Evolutionary conservation across 2,797 vertebrate species (phyloP).

Genomic region (Choloepus didactylus): DNA sequence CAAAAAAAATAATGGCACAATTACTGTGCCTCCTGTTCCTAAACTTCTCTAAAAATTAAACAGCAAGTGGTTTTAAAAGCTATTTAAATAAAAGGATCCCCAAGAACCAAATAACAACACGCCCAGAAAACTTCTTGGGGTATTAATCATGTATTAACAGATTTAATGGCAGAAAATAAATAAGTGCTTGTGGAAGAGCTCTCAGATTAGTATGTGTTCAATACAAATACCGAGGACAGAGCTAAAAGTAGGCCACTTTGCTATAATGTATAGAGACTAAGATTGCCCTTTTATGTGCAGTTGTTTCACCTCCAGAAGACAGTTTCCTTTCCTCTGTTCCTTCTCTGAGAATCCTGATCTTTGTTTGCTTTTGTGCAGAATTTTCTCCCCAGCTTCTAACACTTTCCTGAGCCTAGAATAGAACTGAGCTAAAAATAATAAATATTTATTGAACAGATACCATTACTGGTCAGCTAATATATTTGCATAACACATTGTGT

Average conservation of each 20-base stretch:
- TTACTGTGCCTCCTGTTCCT: constrained; percentile 19
- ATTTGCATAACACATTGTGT: not conserved
- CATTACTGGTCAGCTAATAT: not conserved
- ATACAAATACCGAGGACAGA: not conserved
- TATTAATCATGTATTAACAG: constrained; percentile 9
- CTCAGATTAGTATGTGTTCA: not conserved
- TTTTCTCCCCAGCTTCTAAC: not conserved
- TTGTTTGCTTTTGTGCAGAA: too few species aligned
- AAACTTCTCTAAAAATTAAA: constrained; percentile 56
- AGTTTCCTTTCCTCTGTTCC: too few species aligned
- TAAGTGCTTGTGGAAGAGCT: not conserved
- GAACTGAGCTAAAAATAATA: constrained; percentile 37
- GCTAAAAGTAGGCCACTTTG: not conserved
- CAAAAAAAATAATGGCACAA: constrained; percentile 33
- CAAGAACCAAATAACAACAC: constrained; percentile 60
- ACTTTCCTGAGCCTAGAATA: not conserved
- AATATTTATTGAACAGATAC: not conserved
- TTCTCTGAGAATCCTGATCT: not conserved
- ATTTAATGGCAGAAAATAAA: not conserved
- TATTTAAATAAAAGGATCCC: constrained; percentile 57
- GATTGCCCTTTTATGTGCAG: not conserved
- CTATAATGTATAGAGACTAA: not conserved
- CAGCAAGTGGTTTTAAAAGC: constrained; percentile 28
- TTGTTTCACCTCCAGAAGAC: too few species aligned
- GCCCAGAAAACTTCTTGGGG: not conserved